Base-by-base conservation (phyloP, 2,113 vertebrate species). In the Phodopus roborovskii region DNA sequence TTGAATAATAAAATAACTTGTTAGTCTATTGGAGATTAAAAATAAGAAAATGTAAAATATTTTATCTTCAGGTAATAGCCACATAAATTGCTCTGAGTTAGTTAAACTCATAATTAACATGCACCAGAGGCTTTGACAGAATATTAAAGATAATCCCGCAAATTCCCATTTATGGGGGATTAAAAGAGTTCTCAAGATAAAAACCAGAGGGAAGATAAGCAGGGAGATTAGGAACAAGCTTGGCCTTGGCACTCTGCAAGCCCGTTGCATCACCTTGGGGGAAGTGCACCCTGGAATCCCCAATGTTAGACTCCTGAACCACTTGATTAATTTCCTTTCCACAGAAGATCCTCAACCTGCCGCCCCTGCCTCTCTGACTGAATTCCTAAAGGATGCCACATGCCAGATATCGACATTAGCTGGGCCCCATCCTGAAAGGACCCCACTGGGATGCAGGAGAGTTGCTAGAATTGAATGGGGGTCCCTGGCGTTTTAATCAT, bases 1-100 rank as follows among this genome's bases (percentile, higher is more conserved):
- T 98, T 98, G 98, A 99, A 98, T 98, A 98, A 98, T 98, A 98
- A 98, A 98, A 97, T 98, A 98, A 98, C 97, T 98, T 98, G 97
- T 98, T 98, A 98, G 98, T 98, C 92, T 97, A 96, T 96, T 97
- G 96, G 96, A 98, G 98, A 98, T 97, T 98, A 98, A 97, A 98
- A 96, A 95, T 28, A 68, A 73, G 96, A 96, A 98, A 96, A 88
- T 98, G 98, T 98, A 97, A 96, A 98, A 97, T 93, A 97, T 98
- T 98, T 98, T 98, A 98, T 97, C 98, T 96, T 97, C 92, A 98
- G 88, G 97, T 95, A 98, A 96, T 98, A 98, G 98, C 98, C 96
- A 95, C 81, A 98, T 96, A 97, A 98, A 98, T 97, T 98, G 94
- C 97, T 96, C 97, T 94, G 97, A 98, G 96, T 98, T 98, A 97